Conservation (phyloP, 2,113 vertebrate species). For the Mobula birostris region DNA sequence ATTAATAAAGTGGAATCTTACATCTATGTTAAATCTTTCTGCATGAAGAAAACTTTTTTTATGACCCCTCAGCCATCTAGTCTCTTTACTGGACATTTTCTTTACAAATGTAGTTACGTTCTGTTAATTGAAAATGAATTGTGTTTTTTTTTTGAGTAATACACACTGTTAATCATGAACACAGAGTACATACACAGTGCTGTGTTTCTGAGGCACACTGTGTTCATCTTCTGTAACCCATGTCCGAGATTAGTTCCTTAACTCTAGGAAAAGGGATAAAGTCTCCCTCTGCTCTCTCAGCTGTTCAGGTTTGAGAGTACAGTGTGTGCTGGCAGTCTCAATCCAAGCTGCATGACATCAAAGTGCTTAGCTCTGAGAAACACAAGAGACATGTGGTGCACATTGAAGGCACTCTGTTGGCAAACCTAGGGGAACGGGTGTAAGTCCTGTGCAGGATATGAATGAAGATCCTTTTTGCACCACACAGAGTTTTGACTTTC, state of each 20-base stretch:
- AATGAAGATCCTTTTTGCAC: background rate
- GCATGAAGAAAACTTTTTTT: background rate
- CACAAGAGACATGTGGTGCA: background rate
- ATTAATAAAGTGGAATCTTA: background rate
- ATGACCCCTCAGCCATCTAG: background rate
- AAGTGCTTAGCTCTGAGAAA: conserved; percentile 17
- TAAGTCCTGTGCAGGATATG: background rate
- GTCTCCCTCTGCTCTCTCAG: conserved; percentile 34
- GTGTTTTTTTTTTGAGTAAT: background rate
- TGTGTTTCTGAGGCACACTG: conserved; percentile 16
- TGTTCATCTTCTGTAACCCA: conserved; percentile 34
- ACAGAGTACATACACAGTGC: conserved; percentile 27
- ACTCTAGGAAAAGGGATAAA: conserved; percentile 10
- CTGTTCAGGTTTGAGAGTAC: conserved; percentile 31
- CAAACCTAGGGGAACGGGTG: background rate
- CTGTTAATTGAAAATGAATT: background rate
- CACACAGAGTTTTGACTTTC: background rate
- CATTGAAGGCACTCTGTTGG: background rate
- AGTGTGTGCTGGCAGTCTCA: conserved; percentile 32
- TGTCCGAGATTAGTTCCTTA: conserved; percentile 29
- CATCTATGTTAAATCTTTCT: background rate
- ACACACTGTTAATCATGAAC: conserved; percentile 22
- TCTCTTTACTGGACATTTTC: background rate
- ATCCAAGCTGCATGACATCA: conserved; percentile 23
- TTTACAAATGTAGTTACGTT: conserved; percentile 1